Evolutionary conservation across 1,140 invertebrate genomes (phyloP), one percentile per base, ranked within the genome.

Genomic region (Amphibalanus amphitrite): DNA sequence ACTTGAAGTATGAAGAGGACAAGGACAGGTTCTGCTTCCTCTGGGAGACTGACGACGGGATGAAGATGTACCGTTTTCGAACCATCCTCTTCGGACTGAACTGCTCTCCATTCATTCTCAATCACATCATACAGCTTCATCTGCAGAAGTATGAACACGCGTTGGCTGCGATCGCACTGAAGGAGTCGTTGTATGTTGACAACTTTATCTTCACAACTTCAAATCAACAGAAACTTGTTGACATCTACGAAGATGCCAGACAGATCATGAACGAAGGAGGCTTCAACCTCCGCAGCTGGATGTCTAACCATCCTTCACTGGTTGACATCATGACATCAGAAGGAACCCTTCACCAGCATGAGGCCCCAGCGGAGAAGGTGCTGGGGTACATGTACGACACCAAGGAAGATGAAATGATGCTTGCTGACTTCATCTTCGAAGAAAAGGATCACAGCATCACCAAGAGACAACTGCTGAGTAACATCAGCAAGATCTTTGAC

Each of bases 11-110:
- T 25, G 72, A 64, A 17, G 25, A 25, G 1, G 72, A 73, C 64
- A 59, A 30, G 10, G 64, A 72, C 38, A 8, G 28, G 23, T 73
- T 73, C 59, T 64, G 70, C 10, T 72, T 73, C 71, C 47, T 73
- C 29, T 72, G 72, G 70, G 17, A 73, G 30, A 26, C n/a, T 29
- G 29, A 29, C 26, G 72, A 33, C 25, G 28, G 30, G 6, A 28
- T 73, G 23, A 30, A 28, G 29, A 59, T 29, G 26, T 73, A 59
- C 40, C 28, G 72, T 0, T 73, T 67, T 29, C 23, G 30, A 23
- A 3, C 72, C 6, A 30, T 72, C 26, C 67, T 73, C 29, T 73
- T 73, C 69, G 72, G 70, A n/a, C 28, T 73, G 13, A 69, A 33
- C n/a, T n/a, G 10, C 3, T 59, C n/a, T 26, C 71, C 72, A 25